Evolutionary conservation across 2,888 invertebrate genomes (phyloP), one percentile per base, ranked within the genome.

Genomic region (Aelia acuminata): DNA sequence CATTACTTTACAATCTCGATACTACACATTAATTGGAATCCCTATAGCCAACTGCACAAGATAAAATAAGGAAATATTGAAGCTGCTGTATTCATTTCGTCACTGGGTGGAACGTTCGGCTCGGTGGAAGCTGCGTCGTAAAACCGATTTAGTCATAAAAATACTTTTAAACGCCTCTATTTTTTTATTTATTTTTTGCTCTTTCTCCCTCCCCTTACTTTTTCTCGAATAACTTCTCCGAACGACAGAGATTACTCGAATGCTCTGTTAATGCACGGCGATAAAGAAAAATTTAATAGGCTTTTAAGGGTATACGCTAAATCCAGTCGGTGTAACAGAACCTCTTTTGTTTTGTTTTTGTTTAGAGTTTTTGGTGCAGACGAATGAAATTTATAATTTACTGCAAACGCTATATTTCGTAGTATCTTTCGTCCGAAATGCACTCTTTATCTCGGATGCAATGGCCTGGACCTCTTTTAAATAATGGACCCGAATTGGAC

Each of bases 121-220:
- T 80, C 80, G 43, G n/a, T 80, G 22, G 80, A 43, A 39, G 80
- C 80, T n/a, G 43, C 43, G n/a, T 80, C 80, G 80, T 80, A 80
- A 80, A 80, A 80, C 43, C 43, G 80, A 80, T 80, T 80, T 80
- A 80, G 80, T 43, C 80, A 80, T 80, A 80, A 80, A 80, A 80
- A 80, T 80, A 80, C 80, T 80, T 80, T 47, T 80, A 80, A 80
- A 80, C 80, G 80, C 80, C 80, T 80, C n/a, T 39, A 75, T 75
- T 75, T 75, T 10, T 80, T 47, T 80, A 4, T 80, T 43, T 43
- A 10, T 43, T n/a, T 43, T 5, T 13, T n/a, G 0, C 22, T 39
- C 39, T 57, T 75, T 70, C 35, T 13, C 18, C 35, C 35, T 13
- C 18, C 18, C 31, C 35, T 35, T 39, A 26, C 35, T 35, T 75